Evolutionary conservation across 1,140 invertebrate species (phyloP), one percentile per base, ranked within the genome.

Genomic region (Luehdorfia chinensis): DNA sequence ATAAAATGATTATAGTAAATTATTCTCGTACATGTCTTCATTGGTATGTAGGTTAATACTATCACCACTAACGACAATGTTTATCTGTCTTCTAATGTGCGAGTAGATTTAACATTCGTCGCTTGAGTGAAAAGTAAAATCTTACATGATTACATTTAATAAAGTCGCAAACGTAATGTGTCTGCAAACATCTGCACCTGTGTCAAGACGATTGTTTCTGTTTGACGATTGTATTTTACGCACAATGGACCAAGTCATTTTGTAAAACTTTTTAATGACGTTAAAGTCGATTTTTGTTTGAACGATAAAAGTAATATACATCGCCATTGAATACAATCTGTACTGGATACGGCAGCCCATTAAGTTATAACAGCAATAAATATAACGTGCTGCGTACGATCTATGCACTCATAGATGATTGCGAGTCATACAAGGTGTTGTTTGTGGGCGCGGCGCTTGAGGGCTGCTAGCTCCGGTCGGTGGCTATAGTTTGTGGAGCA

Each of bases 401-500:
- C n/a, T n/a, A n/a, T n/a, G n/a, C n/a, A n/a, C n/a, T n/a, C n/a
- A n/a, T n/a, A n/a, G n/a, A n/a, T n/a, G n/a, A n/a, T n/a, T n/a
- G n/a, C n/a, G n/a, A n/a, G n/a, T n/a, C n/a, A n/a, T n/a, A n/a
- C n/a, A n/a, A n/a, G n/a, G n/a, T n/a, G 19, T 3, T 3, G 19
- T 21, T 28, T 28, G 45, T 59, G 53, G 62, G 59, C 53, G 62
- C 54, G 50, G 52, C 59, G 55, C 59, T 52, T n/a, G 13, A 65
- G 63, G 62, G 67, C 52, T 71, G 56, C 33, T 52, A 47, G 48
- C 55, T 50, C 30, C 54, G 59, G 62, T 41, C 57, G 45, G 62
- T 70, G 63, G 65, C 62, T 53, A 64, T 71, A 66, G 61, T 80
- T 81, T 74, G 72, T 80, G 71, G 75, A 78, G 70, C 76, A 75